Evolutionary conservation across 2,113 vertebrate species (phyloP).

Genomic region (Pseudopodoces humilis): DNA sequence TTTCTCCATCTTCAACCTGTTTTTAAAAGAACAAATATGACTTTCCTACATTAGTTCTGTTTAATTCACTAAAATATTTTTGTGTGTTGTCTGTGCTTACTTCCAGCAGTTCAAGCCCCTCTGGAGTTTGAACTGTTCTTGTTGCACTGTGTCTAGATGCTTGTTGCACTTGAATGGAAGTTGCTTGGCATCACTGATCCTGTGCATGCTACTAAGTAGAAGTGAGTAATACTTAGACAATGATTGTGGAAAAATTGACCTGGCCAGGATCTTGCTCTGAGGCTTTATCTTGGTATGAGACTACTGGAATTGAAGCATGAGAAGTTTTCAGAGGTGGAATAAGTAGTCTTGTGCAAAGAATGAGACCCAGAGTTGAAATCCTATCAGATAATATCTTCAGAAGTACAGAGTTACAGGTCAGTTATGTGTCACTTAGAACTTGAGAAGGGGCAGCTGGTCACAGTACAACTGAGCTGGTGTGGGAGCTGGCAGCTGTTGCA

Average conservation of each 20-base stretch:
- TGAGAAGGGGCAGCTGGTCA: not conserved
- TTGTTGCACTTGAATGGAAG: conserved; percentile 70
- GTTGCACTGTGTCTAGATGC: conserved; percentile 70
- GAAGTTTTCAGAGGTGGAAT: not conserved
- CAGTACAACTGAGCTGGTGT: not conserved
- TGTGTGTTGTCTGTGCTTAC: conserved; percentile 63
- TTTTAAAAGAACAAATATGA: conserved; percentile 47
- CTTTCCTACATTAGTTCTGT: not conserved
- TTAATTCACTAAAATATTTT: conserved; percentile 68
- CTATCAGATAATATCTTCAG: not conserved
- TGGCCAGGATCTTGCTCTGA: conserved; percentile 15
- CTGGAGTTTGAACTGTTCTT: conserved; percentile 68
- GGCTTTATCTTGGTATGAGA: conserved; percentile 15
- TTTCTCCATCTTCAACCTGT: conserved; percentile 25
- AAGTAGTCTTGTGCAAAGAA: conserved; percentile 5
- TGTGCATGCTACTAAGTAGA: conserved; percentile 68
- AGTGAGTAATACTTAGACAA: conserved; percentile 63
- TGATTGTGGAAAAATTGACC: conserved; percentile 29
- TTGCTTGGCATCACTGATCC: conserved; percentile 69
- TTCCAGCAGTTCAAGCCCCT: conserved; percentile 67
- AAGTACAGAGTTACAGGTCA: conserved; percentile 4
- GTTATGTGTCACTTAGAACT: not conserved
- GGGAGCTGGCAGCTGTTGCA: not conserved
- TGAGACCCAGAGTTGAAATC: not conserved
- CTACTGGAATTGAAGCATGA: not conserved